These are phyloP conservation scores for Megalops cyprinoides DNA, from an alignment of 2,797 vertebrate genomes.

Conservation along the genomic window DNA sequence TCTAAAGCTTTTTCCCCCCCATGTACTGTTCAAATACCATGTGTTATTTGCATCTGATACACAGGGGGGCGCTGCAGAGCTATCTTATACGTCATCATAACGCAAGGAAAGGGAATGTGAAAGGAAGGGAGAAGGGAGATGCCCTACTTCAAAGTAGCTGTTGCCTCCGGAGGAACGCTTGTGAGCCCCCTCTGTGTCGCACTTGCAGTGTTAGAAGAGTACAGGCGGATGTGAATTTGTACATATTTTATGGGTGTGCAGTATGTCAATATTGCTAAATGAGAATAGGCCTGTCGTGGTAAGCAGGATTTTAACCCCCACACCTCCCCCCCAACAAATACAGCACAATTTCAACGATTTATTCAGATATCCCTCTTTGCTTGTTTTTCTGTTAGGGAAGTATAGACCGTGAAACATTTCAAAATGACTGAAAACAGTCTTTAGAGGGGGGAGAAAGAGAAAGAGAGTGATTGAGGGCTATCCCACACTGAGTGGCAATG, in stretches of 20 bases:
- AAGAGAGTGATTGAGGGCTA: not conserved
- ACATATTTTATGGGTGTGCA: slow-evolving; percentile 60
- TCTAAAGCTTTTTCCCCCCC: slow-evolving; percentile 43
- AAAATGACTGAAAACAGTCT: slow-evolving; percentile 8
- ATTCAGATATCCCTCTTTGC: slow-evolving; percentile 38
- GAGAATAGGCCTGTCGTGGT: slow-evolving; percentile 21
- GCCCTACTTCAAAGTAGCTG: slow-evolving; percentile 32
- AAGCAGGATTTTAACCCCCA: slow-evolving; percentile 26
- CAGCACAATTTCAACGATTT: slow-evolving; percentile 31
- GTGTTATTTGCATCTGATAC: slow-evolving; percentile 68
- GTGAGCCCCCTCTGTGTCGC: slow-evolving; percentile 29
- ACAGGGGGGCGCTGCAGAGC: slow-evolving; percentile 63
- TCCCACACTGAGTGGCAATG: not conserved
- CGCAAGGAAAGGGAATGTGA: slow-evolving; percentile 42
- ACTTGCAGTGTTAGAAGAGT: slow-evolving; percentile 65
- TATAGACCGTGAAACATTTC: not conserved
- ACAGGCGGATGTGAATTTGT: slow-evolving; percentile 56
- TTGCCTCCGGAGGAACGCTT: not conserved
- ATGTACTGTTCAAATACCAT: slow-evolving; percentile 27
- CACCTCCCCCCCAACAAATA: not conserved
- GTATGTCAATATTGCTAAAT: slow-evolving; percentile 46
- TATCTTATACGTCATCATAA: slow-evolving; percentile 46
- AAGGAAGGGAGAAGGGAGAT: slow-evolving; percentile 20
- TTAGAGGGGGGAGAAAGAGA: not conserved
- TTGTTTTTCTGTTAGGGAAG: slow-evolving; percentile 43